A percentile compares a stretch with the other conserved stretches of the same genome.
Evolutionary conservation across 2,113 vertebrate species (phyloP).

Genomic region (Sterna hirundo): DNA sequence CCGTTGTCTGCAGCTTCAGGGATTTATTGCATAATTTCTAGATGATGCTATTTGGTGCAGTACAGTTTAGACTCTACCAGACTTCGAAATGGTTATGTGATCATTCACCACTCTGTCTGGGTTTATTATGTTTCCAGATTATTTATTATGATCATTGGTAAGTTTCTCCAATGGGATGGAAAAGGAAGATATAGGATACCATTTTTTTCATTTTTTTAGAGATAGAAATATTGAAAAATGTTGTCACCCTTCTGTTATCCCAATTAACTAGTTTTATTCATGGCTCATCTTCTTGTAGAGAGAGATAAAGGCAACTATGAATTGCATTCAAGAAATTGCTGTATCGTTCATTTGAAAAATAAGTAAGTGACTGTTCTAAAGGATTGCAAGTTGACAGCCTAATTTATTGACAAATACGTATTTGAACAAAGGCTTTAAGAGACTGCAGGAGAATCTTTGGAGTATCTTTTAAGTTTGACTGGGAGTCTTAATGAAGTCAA

Average conservation of each 20-base stretch:
- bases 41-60: background rate
- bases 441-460: conserved; percentile 24
- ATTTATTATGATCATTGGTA: background rate
- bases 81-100: background rate
- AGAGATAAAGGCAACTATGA: background rate
- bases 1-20: background rate
- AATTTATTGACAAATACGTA: conserved; percentile 39
- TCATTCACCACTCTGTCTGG: background rate
- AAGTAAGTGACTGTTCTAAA: background rate
- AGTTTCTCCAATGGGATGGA: background rate
- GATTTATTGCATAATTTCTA: background rate
- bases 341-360: background rate
- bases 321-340: background rate
- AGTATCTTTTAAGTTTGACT: conserved; percentile 27
- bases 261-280: background rate
- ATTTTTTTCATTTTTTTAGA: background rate
- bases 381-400: background rate
- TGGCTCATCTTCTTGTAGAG: background rate
- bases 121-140: background rate
- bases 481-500: conserved; percentile 46
- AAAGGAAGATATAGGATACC: background rate
- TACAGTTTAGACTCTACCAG: background rate
- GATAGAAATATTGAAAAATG: background rate
- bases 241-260: background rate
- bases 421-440: conserved; percentile 37